phyloP scores from a whole-genome alignment of 1,140 invertebrate genomes.

The Drosophila nikananu region DNA sequence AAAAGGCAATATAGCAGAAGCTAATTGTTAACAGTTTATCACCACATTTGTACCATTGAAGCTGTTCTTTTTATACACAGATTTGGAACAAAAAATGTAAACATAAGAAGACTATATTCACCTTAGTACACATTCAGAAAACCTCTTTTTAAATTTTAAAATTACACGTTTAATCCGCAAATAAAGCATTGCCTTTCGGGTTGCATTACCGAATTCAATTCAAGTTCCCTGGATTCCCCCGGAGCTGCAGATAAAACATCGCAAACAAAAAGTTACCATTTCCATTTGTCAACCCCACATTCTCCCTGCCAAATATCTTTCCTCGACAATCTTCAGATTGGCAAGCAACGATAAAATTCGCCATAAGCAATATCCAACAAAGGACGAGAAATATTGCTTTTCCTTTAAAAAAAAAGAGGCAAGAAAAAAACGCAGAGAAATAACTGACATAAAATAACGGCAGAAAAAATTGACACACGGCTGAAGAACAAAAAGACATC shows the following conservation, averaged over 20 bases:
- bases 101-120: background rate
- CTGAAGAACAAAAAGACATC: conserved; percentile 47
- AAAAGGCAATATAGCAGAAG: no score
- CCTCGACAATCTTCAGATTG: conserved; percentile 49
- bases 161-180: background rate
- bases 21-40: no score
- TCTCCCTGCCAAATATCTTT: conserved; percentile 14
- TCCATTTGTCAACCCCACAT: conserved; percentile 56
- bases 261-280: conserved; percentile 73
- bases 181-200: conserved; percentile 3
- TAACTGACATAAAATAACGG: conserved; percentile 72
- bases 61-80: no score
- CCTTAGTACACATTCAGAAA: background rate
- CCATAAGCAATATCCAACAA: conserved; percentile 65
- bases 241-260: conserved; percentile 41
- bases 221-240: background rate
- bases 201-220: conserved; percentile 7
- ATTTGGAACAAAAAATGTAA: background rate
- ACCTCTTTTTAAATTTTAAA: background rate
- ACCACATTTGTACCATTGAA: no score
- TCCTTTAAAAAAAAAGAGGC: conserved; percentile 11
- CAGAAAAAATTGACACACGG: conserved; percentile 70
- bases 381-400: conserved; percentile 45
- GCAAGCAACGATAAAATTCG: conserved; percentile 68
- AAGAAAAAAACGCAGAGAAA: conserved; percentile 23